These are phyloP conservation scores for Aquatica leii DNA, from an alignment of 2,888 invertebrate genomes.

Conservation along the genomic window DNA sequence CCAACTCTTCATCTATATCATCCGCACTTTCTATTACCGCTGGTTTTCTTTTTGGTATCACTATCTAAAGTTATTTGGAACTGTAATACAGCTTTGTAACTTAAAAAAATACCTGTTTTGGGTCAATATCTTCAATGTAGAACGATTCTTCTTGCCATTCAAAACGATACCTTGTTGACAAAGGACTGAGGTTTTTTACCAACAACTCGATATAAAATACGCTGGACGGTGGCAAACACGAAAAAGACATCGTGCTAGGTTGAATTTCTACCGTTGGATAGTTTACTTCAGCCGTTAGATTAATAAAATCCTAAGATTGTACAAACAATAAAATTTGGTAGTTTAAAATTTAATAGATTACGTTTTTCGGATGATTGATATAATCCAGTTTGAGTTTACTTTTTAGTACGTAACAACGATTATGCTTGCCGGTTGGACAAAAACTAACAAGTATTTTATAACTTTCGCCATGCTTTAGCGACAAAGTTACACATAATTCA, in stretches of 20 bases:
- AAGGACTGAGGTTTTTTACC: slow-evolving; percentile 64
- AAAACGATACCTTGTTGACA: slow-evolving; percentile 61
- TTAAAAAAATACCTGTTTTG: too few relatives aligned
- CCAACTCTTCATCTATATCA: too few relatives aligned
- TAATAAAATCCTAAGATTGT: slow-evolving; percentile 68
- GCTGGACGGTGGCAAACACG: slow-evolving; percentile 65
- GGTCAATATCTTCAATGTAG: neutral
- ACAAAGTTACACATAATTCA: slow-evolving; percentile 34
- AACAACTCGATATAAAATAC: slow-evolving; percentile 60
- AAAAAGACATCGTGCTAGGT: slow-evolving; percentile 68
- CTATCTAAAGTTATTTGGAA: too few relatives aligned
- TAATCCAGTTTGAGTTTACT: slow-evolving; percentile 55
- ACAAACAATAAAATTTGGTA: neutral
- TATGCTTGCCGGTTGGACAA: slow-evolving; percentile 39
- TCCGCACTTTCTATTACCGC: too few relatives aligned
- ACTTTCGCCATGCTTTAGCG: slow-evolving; percentile 41
- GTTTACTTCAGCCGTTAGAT: slow-evolving; percentile 70
- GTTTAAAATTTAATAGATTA: slow-evolving; percentile 39
- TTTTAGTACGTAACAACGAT: slow-evolving; percentile 45
- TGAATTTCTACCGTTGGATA: slow-evolving; percentile 72
- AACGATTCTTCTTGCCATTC: slow-evolving; percentile 44
- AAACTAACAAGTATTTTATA: slow-evolving; percentile 47
- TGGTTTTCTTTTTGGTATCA: too few relatives aligned
- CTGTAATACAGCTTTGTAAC: too few relatives aligned
- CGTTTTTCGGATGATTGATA: slow-evolving; percentile 58